Percentiles rank a stretch among this genome's conserved stretches.
Evolutionary conservation across 2,113 vertebrate species (phyloP).

Genomic region (Puffinus mauretanicus): DNA sequence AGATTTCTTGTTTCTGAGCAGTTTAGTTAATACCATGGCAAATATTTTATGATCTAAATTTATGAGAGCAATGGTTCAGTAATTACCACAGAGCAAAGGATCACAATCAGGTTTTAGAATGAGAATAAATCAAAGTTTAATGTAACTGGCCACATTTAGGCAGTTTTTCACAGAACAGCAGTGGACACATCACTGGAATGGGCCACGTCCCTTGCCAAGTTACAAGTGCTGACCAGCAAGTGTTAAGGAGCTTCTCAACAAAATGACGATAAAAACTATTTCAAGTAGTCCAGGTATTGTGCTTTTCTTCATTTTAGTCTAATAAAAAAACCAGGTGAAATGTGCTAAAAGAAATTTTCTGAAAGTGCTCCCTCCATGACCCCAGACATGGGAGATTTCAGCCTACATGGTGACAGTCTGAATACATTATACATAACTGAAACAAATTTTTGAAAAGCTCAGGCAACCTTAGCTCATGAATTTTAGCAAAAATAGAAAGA

Average conservation of each 20-base stretch:
- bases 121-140: constrained; percentile 9
- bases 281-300: background rate
- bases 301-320: background rate
- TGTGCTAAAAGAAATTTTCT: background rate
- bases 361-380: background rate
- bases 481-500: background rate
- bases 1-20: constrained; percentile 10
- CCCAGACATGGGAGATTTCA: background rate
- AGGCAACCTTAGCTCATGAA: background rate
- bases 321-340: background rate
- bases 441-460: background rate
- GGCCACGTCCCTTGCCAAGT: background rate
- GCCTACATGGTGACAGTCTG: background rate
- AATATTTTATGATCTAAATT: constrained; percentile 39
- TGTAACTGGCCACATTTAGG: background rate
- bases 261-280: background rate
- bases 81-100: background rate
- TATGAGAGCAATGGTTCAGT: background rate
- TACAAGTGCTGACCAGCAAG: background rate
- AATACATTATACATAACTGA: background rate
- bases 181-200: background rate
- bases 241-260: background rate
- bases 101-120: constrained; percentile 12
- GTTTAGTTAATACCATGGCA: background rate
- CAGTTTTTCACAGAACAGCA: background rate